Percentiles rank a stretch among this genome's conserved stretches.
phyloP scores from a whole-genome alignment of 2,888 invertebrate species.

The Escarpia spicata region DNA sequence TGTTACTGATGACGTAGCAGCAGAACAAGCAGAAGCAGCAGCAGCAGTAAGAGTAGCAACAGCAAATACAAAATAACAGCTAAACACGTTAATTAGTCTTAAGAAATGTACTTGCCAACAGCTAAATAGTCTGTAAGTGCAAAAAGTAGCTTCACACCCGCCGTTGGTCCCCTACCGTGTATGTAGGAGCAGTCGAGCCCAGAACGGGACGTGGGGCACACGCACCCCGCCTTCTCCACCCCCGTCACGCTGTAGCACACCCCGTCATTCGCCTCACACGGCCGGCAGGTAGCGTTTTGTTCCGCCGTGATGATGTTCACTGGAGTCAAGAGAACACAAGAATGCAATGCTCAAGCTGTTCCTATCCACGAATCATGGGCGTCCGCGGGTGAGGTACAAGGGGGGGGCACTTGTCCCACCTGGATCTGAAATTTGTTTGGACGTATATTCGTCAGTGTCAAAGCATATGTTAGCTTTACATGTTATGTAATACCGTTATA shows the following conservation, averaged over 20 bases:
- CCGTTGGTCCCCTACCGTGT: slow-evolving; percentile 27
- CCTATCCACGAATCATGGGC: too few species aligned
- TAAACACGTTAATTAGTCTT: too few species aligned
- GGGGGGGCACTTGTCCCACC: too few species aligned
- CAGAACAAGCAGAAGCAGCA: too few species aligned
- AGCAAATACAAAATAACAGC: too few species aligned
- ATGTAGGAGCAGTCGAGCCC: slow-evolving; percentile 29
- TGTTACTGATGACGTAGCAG: too few species aligned
- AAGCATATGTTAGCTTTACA: too few species aligned
- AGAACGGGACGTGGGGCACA: slow-evolving; percentile 28
- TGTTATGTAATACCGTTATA: too few species aligned
- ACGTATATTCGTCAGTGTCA: too few species aligned
- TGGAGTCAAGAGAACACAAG: neutral
- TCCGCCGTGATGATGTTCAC: slow-evolving; percentile 19
- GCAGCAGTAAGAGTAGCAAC: too few species aligned
- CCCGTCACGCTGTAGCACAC: slow-evolving; percentile 24
- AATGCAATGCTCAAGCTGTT: neutral
- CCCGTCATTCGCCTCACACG: slow-evolving; percentile 32
- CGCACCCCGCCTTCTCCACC: slow-evolving; percentile 20
- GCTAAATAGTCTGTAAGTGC: neutral
- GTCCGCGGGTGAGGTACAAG: too few species aligned
- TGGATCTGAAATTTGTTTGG: too few species aligned
- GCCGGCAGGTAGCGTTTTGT: slow-evolving; percentile 18
- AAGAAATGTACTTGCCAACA: neutral
- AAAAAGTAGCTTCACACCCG: neutral